Conservation (phyloP, 2,113 vertebrate species). For the Hypanus sabinus region DNA sequence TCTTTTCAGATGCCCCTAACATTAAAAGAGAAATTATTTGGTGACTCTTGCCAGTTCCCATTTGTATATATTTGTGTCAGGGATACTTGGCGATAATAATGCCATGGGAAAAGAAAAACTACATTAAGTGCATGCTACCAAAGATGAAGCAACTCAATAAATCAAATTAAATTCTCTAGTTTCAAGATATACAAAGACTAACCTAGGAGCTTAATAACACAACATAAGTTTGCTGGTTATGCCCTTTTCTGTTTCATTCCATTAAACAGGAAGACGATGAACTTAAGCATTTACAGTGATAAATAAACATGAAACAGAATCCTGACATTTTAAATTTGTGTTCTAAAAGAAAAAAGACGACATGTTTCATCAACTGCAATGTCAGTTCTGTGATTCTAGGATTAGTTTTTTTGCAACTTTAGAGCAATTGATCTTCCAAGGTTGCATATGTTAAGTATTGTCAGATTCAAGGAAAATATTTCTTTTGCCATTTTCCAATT, state of each 20-base stretch:
- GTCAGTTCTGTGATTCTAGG: neutral
- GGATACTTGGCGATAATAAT: neutral
- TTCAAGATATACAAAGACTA: neutral
- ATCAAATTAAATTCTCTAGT: neutral
- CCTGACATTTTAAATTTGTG: neutral
- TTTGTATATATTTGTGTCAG: constrained; percentile 7
- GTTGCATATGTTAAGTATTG: neutral
- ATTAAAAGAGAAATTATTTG: neutral
- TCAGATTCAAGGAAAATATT: neutral
- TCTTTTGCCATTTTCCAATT: no score
- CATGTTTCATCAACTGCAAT: neutral
- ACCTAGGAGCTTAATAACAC: no score
- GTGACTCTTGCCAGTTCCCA: constrained; percentile 2
- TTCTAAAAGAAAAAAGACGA: neutral
- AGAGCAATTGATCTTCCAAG: neutral
- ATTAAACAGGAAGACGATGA: neutral
- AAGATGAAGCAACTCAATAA: neutral
- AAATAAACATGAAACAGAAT: constrained; percentile 8
- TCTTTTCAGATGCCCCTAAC: neutral
- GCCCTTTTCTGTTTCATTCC: neutral
- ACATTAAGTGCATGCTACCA: neutral
- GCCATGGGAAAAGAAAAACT: neutral
- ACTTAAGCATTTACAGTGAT: neutral
- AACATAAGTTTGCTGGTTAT: neutral
- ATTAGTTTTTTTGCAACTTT: neutral